Base-by-base conservation (phyloP, 2,113 vertebrate genomes). In the Tyto alba region DNA sequence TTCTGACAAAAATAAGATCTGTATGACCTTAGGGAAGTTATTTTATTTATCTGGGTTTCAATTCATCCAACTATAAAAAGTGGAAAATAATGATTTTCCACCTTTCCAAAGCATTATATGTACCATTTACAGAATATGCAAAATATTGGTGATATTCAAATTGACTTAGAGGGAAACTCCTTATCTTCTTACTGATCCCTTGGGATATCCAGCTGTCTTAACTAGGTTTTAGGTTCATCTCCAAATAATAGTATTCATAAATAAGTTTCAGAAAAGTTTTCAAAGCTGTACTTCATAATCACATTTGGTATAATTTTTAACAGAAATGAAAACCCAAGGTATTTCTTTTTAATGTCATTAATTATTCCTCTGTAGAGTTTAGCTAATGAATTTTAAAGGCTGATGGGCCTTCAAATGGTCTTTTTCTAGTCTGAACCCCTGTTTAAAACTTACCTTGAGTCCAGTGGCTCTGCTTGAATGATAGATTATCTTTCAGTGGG, bases 51-150 rank as follows among this genome's bases (percentile, higher is more conserved):
- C 74, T 59, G 11, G 30, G 23, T 27, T 92, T 90, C 69, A 78
- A 74, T 91, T 86, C 40, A 84, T 77, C 23, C 43, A 53, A 7
- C 48, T 78, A 53, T 53, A 84, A 90, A 67, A 96, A 48, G 64
- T 81, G 47, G 60, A 60, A 96, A 94, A 81, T 52, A 88, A 73
- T 89, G 48, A 68, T 90, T 95, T 94, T 74, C 47, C 57, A 92
- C 56, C 16, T 74, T 89, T 81, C 56, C 0, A 1, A 89, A 92
- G 21, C 20, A 69, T 86, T 74, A 56, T 15, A 45, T 34, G 43
- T 81, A 59, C 56, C 47, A 60, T 92, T 85, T 89, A 73, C 16
- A 81, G 36, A 87, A 87, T 90, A 86, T 90, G 47, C 40, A 81
- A 94, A 93, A 80, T 76, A 79, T 11, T 86, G 59, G 50, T 88